phyloP scores from a whole-genome alignment of 2,113 vertebrate species.

The Neomonachus schauinslandi region DNA sequence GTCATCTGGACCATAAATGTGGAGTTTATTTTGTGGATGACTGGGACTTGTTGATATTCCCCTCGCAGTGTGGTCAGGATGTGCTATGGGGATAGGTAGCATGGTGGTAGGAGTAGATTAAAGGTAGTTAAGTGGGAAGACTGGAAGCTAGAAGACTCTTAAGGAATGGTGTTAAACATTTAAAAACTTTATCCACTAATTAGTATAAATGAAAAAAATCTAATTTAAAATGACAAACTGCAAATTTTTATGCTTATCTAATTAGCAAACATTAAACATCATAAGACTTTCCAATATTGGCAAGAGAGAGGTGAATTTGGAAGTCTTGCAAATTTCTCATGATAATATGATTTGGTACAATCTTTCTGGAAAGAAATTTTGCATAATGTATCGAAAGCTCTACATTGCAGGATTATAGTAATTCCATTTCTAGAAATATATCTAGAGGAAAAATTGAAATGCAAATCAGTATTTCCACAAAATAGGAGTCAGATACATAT shows the following conservation, averaged over 20 bases:
- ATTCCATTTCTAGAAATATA: background rate
- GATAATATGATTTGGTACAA: background rate
- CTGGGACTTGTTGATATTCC: background rate
- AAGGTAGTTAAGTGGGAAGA: background rate
- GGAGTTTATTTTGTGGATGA: background rate
- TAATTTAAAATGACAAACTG: background rate
- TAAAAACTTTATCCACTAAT: background rate
- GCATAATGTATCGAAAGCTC: background rate
- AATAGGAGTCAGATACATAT: background rate
- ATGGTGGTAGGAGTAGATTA: background rate
- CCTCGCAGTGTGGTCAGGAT: background rate
- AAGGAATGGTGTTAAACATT: background rate
- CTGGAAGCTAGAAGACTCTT: background rate
- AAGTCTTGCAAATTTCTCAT: background rate
- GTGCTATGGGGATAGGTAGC: accelerated
- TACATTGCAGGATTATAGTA: background rate
- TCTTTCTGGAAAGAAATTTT: background rate
- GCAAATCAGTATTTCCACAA: background rate
- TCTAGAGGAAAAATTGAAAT: constrained; percentile 16
- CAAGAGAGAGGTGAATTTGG: background rate
- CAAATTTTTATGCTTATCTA: background rate
- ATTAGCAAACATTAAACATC: background rate
- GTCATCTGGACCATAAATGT: background rate
- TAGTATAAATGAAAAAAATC: background rate
- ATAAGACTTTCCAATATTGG: background rate